These are phyloP conservation scores for Steromphala cineraria DNA, from an alignment of 2,888 invertebrate species.

Conservation along the genomic window DNA sequence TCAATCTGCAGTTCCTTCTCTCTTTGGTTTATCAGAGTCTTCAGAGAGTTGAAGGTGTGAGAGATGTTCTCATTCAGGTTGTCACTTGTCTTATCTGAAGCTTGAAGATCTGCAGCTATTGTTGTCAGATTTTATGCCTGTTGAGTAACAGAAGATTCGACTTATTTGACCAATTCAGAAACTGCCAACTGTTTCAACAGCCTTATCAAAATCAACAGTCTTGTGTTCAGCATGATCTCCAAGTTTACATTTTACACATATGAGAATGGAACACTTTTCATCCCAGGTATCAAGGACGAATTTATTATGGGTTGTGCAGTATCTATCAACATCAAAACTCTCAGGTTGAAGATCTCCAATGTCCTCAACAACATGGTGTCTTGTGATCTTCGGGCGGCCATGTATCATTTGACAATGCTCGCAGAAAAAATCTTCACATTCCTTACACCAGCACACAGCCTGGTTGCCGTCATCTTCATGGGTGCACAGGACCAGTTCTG, in stretches of 20 bases:
- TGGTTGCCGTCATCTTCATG: conserved; percentile 6
- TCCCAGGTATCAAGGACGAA: not conserved
- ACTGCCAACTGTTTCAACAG: not conserved
- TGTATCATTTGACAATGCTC: not conserved
- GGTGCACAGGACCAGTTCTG: not conserved
- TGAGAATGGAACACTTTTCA: not conserved
- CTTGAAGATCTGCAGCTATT: not conserved
- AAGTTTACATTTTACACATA: not conserved
- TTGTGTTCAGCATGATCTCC: not conserved
- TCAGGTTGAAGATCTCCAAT: not conserved
- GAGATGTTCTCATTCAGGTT: not conserved
- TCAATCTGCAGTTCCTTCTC: not conserved
- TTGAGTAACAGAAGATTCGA: not conserved
- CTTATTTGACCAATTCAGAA: not conserved
- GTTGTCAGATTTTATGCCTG: not conserved
- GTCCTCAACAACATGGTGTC: not conserved
- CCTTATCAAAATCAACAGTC: not conserved
- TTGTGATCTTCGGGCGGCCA: not conserved
- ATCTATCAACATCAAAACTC: not conserved
- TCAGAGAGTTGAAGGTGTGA: not conserved
- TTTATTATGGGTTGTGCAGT: not conserved
- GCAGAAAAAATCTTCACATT: conserved; percentile 10
- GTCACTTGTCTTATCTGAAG: not conserved
- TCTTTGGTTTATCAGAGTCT: not conserved
- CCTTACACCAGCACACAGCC: conserved; percentile 14